Conservation (phyloP, 2,888 invertebrate genomes). For the Tenthredo mesomela region DNA sequence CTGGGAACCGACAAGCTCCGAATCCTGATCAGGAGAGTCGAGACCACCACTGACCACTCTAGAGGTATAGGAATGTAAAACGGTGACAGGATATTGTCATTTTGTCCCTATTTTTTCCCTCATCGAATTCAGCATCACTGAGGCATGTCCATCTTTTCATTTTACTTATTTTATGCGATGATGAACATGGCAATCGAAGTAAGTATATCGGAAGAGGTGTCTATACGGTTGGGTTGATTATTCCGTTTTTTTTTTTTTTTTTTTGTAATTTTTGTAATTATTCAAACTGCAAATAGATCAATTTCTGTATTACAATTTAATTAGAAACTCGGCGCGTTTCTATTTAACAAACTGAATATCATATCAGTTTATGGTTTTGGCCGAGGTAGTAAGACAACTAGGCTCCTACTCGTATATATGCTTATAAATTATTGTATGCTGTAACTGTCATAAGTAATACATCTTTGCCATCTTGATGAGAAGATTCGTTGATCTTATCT, state of each 20-base stretch:
- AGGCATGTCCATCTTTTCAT: not conserved
- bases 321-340: not conserved
- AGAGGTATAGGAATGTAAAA: slow-evolving; percentile 17
- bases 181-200: not conserved
- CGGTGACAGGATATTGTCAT: not conserved
- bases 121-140: not conserved
- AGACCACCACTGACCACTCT: not conserved
- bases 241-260: not conserved
- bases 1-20: slow-evolving; percentile 22
- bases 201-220: no score
- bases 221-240: no score
- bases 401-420: not conserved
- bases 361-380: no score
- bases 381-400: not conserved
- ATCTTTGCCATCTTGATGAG: slow-evolving; percentile 38
- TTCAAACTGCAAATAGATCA: not conserved
- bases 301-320: not conserved
- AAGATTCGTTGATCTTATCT: slow-evolving; percentile 20
- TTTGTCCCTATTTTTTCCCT: not conserved
- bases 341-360: not conserved
- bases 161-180: not conserved
- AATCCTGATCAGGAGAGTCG: not conserved
- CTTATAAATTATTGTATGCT: not conserved
- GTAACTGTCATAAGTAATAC: slow-evolving; percentile 19
- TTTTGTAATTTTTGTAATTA: not conserved